These are phyloP conservation scores for Himalopsyche phryganea DNA, from an alignment of 1,140 invertebrate species.

Conservation along the genomic window DNA sequence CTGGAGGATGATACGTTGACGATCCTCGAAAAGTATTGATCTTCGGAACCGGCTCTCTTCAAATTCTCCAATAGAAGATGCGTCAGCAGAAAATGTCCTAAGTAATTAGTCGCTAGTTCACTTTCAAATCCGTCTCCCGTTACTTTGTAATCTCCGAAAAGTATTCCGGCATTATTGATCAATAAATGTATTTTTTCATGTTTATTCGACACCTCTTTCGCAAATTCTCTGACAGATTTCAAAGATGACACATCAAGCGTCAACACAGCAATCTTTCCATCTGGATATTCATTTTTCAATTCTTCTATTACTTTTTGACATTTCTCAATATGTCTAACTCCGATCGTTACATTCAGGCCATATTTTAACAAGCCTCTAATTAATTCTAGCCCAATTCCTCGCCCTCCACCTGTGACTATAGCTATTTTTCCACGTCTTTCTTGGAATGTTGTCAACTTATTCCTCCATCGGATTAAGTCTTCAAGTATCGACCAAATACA, in stretches of 20 bases:
- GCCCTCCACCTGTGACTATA: constrained; percentile 82
- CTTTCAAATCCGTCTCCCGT: constrained; percentile 79
- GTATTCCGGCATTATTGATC: constrained; percentile 85
- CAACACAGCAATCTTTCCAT: constrained; percentile 32
- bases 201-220: constrained; percentile 59
- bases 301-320: constrained; percentile 53
- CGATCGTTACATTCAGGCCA: constrained; percentile 82
- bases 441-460: not conserved
- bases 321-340: constrained; percentile 62
- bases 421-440: constrained; percentile 61
- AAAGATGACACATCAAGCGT: constrained; percentile 63
- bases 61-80: constrained; percentile 73
- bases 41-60: constrained; percentile 55
- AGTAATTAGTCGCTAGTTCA: constrained; percentile 77
- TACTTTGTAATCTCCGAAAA: constrained; percentile 73
- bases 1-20: constrained; percentile 85
- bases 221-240: constrained; percentile 74
- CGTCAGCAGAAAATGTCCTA: constrained; percentile 84
- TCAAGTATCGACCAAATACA: not conserved
- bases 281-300: constrained; percentile 4
- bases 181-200: constrained; percentile 67
- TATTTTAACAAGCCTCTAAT: constrained; percentile 73
- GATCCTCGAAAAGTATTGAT: constrained; percentile 62
- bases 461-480: not conserved
- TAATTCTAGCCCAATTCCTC: constrained; percentile 79